Conservation (phyloP, 2,888 invertebrate genomes). For the Atethmia centrago region DNA sequence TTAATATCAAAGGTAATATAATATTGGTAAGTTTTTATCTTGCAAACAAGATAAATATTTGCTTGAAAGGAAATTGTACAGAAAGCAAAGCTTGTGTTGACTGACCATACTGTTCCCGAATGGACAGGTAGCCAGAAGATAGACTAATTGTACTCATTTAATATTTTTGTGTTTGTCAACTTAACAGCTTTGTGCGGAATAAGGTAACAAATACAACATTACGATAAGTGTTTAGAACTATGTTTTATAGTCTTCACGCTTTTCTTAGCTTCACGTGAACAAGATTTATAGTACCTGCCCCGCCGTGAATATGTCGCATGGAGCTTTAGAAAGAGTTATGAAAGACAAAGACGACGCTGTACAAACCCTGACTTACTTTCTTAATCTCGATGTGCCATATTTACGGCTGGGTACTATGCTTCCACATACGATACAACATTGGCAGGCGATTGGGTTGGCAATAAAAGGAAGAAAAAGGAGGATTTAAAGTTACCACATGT, state of each 20-base stretch:
- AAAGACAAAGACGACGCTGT: not conserved
- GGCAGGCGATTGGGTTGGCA: not conserved
- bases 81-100: too few species aligned
- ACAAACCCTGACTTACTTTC: not conserved
- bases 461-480: not conserved
- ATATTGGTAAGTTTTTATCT: too few species aligned
- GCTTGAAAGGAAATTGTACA: too few species aligned
- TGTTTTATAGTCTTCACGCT: too few species aligned
- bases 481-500: not conserved
- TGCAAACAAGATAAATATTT: too few species aligned
- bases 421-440: conserved; percentile 13
- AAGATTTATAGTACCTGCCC: not conserved
- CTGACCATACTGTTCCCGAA: too few species aligned
- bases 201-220: conserved; percentile 22
- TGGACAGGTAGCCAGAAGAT: too few species aligned
- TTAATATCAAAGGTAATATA: too few species aligned
- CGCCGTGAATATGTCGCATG: not conserved
- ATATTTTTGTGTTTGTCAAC: too few species aligned
- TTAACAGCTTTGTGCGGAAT: conserved; percentile 1
- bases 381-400: not conserved
- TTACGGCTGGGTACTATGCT: not conserved
- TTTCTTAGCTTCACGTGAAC: too few species aligned
- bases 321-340: not conserved
- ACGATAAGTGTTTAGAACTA: not conserved
- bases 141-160: too few species aligned